Base-by-base conservation (phyloP, 2,113 vertebrate species). In the Tinamus guttatus region DNA sequence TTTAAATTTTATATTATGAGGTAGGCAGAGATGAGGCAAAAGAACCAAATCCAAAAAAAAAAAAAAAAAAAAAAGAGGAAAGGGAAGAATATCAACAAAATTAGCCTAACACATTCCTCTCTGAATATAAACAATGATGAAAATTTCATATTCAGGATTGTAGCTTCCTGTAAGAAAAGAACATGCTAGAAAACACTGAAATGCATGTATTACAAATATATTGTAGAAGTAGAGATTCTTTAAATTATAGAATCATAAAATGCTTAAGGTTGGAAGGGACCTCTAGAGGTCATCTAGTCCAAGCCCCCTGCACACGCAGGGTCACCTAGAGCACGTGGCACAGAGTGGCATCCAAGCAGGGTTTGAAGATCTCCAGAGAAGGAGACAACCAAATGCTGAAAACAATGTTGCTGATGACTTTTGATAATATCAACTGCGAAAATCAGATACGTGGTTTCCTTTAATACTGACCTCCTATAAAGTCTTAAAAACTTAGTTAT, bases 401-500 rank as follows among this genome's bases (percentile, higher is more conserved):
- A 69, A 45, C 11, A 60, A 20, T 27, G 27, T 3, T 85, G 56
- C 11, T 45, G 13, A 14, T 34, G 19, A 58, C 2, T 51, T 81
- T 40, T 64, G 22, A 7, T 30, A 43, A 9, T 47, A 9, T 19
- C 16, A 85, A 69, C 27, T 25, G 47, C 5, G 36, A 22, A 73
- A 52, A 18, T 18, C 30, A 60, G 3, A 58, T 27, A 9, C n/a
- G 40, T 43, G 51, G 63, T 88, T 65, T 45, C 36, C 36, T 74
- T 13, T 24, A 43, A 18, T 3, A 63, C 0, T 49, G 6, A 63
- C 4, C 27, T 40, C 9, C 60, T 83, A 70, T 0, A 0, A 51
- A 19, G 32, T 49, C 34, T 76, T 28, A 47, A 84, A 90, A 70
- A 78, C 9, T 0, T 0, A 5, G 13, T 40, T 49, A 36, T 15